phyloP scores from a whole-genome alignment of 2,888 invertebrate species.

The Petrolisthes manimaculis region DNA sequence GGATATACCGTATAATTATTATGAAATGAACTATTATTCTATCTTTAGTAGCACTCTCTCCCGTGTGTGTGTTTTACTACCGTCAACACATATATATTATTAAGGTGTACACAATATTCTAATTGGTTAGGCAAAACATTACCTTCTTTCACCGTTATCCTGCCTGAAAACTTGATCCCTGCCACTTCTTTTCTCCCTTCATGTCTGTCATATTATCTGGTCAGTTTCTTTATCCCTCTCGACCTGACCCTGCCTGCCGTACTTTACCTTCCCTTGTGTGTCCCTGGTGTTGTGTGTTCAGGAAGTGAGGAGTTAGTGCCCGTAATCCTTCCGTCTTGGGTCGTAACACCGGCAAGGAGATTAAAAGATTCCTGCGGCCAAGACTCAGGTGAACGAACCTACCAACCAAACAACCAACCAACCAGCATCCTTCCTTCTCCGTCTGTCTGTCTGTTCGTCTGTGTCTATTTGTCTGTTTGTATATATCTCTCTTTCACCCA shows the following conservation, averaged over 20 bases:
- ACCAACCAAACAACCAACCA: no score
- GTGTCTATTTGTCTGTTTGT: neutral
- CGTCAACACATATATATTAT: no score
- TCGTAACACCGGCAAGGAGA: conserved; percentile 41
- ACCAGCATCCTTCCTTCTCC: neutral
- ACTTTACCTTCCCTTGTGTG: neutral
- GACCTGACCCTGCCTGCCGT: neutral
- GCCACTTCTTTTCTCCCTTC: neutral
- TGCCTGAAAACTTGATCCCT: neutral
- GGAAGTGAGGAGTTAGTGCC: conserved; percentile 26
- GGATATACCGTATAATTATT: no score
- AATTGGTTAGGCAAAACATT: neutral
- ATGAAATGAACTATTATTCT: neutral
- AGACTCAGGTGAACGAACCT: conserved; percentile 10
- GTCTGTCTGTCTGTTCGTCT: neutral
- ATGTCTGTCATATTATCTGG: neutral
- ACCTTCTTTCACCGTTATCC: neutral
- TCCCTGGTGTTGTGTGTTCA: neutral
- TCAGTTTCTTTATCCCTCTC: neutral
- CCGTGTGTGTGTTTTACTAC: neutral
- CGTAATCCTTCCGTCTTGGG: conserved; percentile 47
- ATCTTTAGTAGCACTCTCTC: neutral
- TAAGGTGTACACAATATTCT: no score
- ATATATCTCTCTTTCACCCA: neutral
- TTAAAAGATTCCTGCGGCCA: conserved; percentile 32